Conservation (phyloP, 2,888 invertebrate species). For the Brachyopa scutellaris region DNA sequence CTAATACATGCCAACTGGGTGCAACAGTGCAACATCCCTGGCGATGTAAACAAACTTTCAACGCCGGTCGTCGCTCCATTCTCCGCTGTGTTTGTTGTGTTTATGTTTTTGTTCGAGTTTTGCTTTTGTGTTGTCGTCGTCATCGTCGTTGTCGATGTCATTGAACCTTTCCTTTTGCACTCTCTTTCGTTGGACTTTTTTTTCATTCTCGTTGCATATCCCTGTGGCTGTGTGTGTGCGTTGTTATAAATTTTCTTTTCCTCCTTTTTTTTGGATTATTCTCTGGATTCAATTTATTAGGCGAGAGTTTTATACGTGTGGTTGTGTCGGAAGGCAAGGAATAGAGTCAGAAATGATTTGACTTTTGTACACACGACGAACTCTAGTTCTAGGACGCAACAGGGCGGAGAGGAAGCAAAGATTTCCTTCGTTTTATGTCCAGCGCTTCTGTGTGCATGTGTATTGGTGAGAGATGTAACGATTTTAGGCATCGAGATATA, state of each 20-base stretch:
- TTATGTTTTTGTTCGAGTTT: constrained; percentile 72
- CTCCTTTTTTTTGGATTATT: constrained; percentile 40
- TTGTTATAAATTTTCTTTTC: constrained; percentile 38
- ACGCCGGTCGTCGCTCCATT: constrained; percentile 70
- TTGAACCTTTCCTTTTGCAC: constrained; percentile 67
- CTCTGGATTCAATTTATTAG: constrained; percentile 48
- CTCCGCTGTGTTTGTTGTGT: constrained; percentile 57
- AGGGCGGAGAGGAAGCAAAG: background rate
- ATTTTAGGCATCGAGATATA: constrained; percentile 51
- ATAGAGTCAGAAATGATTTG: background rate
- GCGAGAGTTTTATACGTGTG: constrained; percentile 4
- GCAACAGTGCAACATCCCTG: constrained; percentile 71
- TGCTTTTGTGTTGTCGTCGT: constrained; percentile 73
- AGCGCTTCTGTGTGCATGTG: background rate
- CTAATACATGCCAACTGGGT: constrained; percentile 28
- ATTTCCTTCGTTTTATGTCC: background rate
- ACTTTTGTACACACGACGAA: no score
- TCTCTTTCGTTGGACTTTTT: constrained; percentile 47
- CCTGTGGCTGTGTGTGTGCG: background rate
- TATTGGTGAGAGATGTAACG: constrained; percentile 23
- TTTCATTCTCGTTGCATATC: constrained; percentile 7
- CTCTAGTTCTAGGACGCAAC: constrained; percentile 36
- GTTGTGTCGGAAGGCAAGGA: background rate
- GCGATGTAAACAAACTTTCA: constrained; percentile 71
- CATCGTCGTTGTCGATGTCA: constrained; percentile 38